phyloP scores from a whole-genome alignment of 1,140 invertebrate species.

The Drosophila baimaii region DNA sequence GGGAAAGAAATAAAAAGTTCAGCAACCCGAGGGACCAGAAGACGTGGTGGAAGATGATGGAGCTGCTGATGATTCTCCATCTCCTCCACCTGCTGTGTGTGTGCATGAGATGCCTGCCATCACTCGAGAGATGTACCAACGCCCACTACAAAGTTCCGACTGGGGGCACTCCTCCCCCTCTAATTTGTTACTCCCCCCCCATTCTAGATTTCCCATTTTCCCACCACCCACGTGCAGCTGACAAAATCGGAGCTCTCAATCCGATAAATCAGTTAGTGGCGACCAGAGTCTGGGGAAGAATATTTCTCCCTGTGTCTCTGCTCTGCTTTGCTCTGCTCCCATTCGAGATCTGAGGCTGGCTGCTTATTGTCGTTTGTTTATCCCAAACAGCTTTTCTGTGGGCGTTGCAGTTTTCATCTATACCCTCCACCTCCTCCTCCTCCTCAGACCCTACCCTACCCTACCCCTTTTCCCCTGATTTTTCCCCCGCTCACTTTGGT shows the following conservation, averaged over 20 bases:
- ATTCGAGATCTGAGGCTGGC: constrained; percentile 32
- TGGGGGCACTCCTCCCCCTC: constrained; percentile 1
- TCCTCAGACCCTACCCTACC: no score
- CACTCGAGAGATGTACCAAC: background rate
- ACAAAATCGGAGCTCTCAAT: constrained; percentile 46
- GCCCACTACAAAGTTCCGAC: background rate
- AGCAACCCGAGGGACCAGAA: background rate
- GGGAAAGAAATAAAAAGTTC: background rate
- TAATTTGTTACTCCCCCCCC: background rate
- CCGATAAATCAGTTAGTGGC: constrained; percentile 37
- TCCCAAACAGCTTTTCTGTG: constrained; percentile 47
- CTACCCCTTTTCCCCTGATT: background rate
- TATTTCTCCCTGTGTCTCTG: constrained; percentile 12
- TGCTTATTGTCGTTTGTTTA: constrained; percentile 52
- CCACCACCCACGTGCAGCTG: constrained; percentile 14
- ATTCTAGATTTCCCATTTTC: background rate
- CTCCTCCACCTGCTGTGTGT: constrained; percentile 4
- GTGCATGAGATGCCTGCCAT: background rate
- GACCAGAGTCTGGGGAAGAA: no score
- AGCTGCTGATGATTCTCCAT: background rate
- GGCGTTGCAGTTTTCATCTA: constrained; percentile 46
- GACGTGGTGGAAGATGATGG: background rate
- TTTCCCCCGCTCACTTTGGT: background rate
- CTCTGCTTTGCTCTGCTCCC: constrained; percentile 15
- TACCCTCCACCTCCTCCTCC: no score